These are phyloP conservation scores for Acronicta leporina DNA, from an alignment of 2,888 invertebrate species.

Conservation along the genomic window DNA sequence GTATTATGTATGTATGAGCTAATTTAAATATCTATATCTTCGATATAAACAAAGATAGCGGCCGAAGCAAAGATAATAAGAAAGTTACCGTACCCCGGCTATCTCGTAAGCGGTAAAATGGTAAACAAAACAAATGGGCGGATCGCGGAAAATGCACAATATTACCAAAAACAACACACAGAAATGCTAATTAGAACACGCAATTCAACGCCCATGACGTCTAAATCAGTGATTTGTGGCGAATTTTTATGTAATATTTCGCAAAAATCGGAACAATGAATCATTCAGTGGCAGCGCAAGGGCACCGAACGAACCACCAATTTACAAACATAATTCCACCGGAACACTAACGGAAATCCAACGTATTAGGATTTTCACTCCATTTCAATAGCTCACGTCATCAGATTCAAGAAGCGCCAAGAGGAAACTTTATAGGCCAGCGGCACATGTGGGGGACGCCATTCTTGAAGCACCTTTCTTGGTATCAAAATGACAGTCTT, in stretches of 20 bases:
- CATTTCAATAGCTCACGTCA: constrained; percentile 78
- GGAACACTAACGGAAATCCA: constrained; percentile 63
- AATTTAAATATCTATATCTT: constrained; percentile 21
- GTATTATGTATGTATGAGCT: constrained; percentile 10
- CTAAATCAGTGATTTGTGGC: constrained; percentile 42
- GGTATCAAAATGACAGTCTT: constrained; percentile 90
- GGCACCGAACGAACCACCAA: constrained; percentile 66
- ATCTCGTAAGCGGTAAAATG: constrained; percentile 68
- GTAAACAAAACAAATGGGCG: constrained; percentile 84
- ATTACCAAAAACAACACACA: constrained; percentile 46
- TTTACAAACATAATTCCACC: constrained; percentile 64
- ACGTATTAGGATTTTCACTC: constrained; percentile 70
- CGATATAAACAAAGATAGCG: constrained; percentile 47
- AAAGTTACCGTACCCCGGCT: constrained; percentile 39
- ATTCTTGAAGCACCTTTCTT: constrained; percentile 92
- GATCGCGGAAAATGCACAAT: constrained; percentile 58
- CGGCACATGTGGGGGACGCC: constrained; percentile 93
- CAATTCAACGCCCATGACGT: constrained; percentile 37
- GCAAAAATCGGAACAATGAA: constrained; percentile 84
- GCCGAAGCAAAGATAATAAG: constrained; percentile 36
- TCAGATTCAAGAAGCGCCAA: constrained; percentile 76
- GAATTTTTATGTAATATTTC: constrained; percentile 70
- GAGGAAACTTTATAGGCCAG: constrained; percentile 81
- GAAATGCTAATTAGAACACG: constrained; percentile 42
- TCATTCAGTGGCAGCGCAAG: constrained; percentile 80